Evolutionary conservation across 2,797 vertebrate species (phyloP), one percentile per base, ranked within the genome.

Genomic region (Fundulus diaphanus): DNA sequence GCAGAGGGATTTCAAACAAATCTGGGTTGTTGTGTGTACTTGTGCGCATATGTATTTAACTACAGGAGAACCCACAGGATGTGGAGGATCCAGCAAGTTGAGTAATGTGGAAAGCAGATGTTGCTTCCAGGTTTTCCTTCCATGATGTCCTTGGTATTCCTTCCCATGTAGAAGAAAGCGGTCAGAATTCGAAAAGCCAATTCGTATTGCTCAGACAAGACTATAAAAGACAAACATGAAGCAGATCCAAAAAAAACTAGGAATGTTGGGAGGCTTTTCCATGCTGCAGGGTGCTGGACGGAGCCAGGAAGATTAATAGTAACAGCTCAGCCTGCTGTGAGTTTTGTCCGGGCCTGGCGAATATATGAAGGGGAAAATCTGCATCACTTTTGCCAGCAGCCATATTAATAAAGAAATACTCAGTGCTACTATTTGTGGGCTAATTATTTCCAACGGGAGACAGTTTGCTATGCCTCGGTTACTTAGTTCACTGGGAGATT

Each of bases 21-120:
- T 3, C 69, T 65, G 13, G 29, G 52, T 42, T 67, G n/a, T 49
- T 59, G n/a, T 31, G 40, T 37, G 73, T 72, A 37, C 56, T 33
- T 52, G 46, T 76, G 16, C 11, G 0, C 35, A 27, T 69, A 52
- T 76, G 29, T 56, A 8, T 51, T 52, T 56, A 40, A 59, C 46
- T 49, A 37, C 68, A 31, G 27, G 35, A 29, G 29, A 33, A 24
- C 71, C 70, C 73, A 71, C 85, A 87, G 83, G 81, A 89, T 90
- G 82, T 71, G 79, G 67, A 33, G n/a, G 79, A 85, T 40, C 51
- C 80, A 79, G 72, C 75, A 87, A 83, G 86, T 52, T 85, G 84
- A 40, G 75, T 88, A 85, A 93, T 88, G 82, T 86, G 73, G 33
- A 85, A 85, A 90, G 76, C 92, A 93, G 92, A 93, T 92, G 59